Evolutionary conservation across 2,113 vertebrate genomes (phyloP), one percentile per base, ranked within the genome.

Genomic region (Equus quagga): DNA sequence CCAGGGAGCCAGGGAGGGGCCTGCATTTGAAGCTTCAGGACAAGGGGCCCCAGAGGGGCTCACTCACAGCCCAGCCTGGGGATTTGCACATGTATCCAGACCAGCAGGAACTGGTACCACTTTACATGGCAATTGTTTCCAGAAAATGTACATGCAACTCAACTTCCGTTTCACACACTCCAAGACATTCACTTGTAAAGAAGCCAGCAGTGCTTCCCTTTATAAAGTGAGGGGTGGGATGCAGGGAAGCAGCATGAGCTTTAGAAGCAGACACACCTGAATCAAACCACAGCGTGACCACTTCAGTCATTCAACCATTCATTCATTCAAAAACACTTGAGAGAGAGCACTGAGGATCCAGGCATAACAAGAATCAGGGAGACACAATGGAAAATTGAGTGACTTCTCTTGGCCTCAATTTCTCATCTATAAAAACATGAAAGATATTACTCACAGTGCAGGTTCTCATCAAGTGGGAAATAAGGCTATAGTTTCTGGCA

Each of bases 81-180:
- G 64, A 28, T 76, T 28, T 56, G 19, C 85, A 72, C 23, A 28
- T 24, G 4, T 14, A 21, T 19, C 23, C 54, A 73, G 41, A 62
- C 21, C 67, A 83, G 31, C 21, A 31, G 12, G 11, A 51, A 14
- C 10, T 12, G 0, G 9, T 5, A 28, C 84, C 33, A 5, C 58
- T 33, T 64, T 5, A 49, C 23, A 49, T 0, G 33, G 19, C 8
- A 5, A 12, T 7, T 0, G 0, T 17, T 60, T 54, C 41, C 62
- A 19, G 11, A 72, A 65, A 93, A 44, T 0, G 5, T 17, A 49
- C 3, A 28, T 10, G 51, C 5, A 70, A 73, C 17, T 69, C 49
- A 60, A 49, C 51, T 44, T 93, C 28, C 0, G 1, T 23, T 15
- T 64, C 36, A 49, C 9, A 11, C 2, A 8, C 19, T 83, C 31